phyloP scores from a whole-genome alignment of 1,140 invertebrate species.

The Aricia agestis region DNA sequence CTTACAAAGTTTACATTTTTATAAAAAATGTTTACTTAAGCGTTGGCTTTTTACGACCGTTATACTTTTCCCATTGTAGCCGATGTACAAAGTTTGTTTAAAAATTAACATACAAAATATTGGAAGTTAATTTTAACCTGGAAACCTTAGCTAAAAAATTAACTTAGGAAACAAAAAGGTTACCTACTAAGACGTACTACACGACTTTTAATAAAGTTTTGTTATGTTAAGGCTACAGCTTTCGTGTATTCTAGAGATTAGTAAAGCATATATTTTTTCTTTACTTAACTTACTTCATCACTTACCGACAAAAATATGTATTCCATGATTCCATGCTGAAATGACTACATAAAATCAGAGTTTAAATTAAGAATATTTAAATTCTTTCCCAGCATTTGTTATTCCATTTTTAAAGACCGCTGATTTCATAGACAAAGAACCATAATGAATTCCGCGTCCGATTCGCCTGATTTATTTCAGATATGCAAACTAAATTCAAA shows the following conservation, averaged over 20 bases:
- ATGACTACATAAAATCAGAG: not conserved
- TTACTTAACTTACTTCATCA: no score
- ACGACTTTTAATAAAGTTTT: no score
- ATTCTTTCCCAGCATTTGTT: not conserved
- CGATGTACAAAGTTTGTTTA: not conserved
- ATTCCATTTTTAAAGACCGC: not conserved
- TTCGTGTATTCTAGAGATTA: no score
- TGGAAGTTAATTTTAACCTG: no score
- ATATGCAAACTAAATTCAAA: conserved; percentile 75
- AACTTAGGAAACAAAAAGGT: no score
- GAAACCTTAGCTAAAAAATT: no score
- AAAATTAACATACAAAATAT: no score
- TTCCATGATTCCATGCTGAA: not conserved
- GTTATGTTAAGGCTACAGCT: no score
- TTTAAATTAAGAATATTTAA: not conserved
- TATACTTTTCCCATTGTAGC: not conserved
- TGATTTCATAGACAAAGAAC: conserved; percentile 53
- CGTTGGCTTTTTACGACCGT: not conserved
- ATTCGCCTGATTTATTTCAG: conserved; percentile 74
- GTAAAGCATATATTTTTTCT: no score
- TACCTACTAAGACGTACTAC: no score
- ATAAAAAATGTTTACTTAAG: not conserved
- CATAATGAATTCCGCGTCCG: conserved; percentile 67
- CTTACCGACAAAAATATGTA: not conserved
- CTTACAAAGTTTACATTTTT: not conserved